A percentile compares a stretch with the other conserved stretches of the same genome.
phyloP scores from a whole-genome alignment of 2,797 vertebrate species.

The Falco berigora region DNA sequence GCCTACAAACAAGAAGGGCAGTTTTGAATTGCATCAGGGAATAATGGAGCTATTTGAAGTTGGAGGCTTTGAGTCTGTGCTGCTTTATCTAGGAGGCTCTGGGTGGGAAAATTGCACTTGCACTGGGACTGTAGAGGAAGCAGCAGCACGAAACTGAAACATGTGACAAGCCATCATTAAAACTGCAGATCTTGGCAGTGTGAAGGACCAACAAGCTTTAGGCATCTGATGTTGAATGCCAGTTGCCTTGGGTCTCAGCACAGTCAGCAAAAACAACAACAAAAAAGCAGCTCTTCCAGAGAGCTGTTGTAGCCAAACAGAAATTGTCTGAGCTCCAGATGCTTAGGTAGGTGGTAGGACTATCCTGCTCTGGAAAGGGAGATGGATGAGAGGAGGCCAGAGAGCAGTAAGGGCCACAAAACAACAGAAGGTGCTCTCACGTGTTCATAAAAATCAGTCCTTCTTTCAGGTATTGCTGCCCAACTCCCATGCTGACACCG shows the following conservation, averaged over 20 bases:
- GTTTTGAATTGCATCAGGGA: not conserved
- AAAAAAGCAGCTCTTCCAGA: not conserved
- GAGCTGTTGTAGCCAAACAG: not conserved
- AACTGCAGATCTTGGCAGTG: not conserved
- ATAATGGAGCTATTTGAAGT: not conserved
- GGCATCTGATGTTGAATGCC: not conserved
- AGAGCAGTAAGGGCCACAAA: not conserved
- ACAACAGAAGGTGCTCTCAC: not conserved
- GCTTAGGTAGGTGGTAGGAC: not conserved
- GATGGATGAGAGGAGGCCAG: not conserved
- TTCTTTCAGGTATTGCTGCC: not conserved
- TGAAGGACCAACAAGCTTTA: not conserved
- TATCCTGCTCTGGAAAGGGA: not conserved
- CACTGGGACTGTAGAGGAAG: not conserved
- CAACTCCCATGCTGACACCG: not conserved
- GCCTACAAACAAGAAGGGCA: not conserved
- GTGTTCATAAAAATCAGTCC: not conserved
- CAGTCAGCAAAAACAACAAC: too few relatives aligned
- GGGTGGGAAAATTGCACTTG: not conserved
- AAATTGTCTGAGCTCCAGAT: not conserved
- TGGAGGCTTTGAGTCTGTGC: not conserved
- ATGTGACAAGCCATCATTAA: not conserved
- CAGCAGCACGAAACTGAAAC: not conserved
- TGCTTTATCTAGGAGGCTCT: not conserved
- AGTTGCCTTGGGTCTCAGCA: not conserved